Conservation (phyloP, 2,888 invertebrate genomes). For the Orthosia incerta region DNA sequence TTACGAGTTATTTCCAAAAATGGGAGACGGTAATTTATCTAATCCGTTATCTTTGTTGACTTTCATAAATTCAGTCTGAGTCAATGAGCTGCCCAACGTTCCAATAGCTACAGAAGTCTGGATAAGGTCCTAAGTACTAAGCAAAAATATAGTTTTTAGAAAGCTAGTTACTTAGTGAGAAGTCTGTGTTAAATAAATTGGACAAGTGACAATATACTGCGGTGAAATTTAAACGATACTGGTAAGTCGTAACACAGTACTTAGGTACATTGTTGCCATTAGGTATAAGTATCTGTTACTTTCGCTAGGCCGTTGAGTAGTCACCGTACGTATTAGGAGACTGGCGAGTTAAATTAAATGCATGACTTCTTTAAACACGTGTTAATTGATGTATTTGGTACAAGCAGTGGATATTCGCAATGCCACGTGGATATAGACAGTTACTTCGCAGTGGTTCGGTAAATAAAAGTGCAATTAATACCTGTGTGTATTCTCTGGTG, state of each 20-base stretch:
- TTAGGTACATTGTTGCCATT: conserved; percentile 56
- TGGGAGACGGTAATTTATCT: conserved; percentile 18
- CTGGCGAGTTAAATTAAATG: conserved; percentile 26
- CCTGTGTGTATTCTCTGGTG: conserved; percentile 99
- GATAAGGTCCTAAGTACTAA: background rate
- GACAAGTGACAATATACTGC: conserved; percentile 68
- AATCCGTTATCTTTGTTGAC: conserved; percentile 28
- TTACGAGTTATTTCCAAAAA: conserved; percentile 26
- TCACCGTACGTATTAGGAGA: conserved; percentile 36
- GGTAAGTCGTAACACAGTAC: conserved; percentile 40
- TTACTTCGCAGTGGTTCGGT: conserved; percentile 66
- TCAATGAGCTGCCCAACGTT: conserved; percentile 33
- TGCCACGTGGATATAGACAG: conserved; percentile 36
- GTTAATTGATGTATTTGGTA: conserved; percentile 25
- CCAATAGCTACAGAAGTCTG: background rate
- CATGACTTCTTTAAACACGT: conserved; percentile 22
- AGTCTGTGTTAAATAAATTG: conserved; percentile 72
- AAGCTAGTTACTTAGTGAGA: conserved; percentile 67
- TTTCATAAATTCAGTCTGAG: conserved; percentile 48
- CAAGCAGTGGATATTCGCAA: conserved; percentile 60
- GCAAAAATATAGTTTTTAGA: conserved; percentile 65
- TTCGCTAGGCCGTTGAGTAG: conserved; percentile 61
- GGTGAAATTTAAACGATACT: conserved; percentile 65
- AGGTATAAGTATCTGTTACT: conserved; percentile 60
- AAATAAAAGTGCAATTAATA: conserved; percentile 83